These are phyloP conservation scores for Gryllus bimaculatus DNA, from an alignment of 1,140 invertebrate species.

Conservation along the genomic window DNA sequence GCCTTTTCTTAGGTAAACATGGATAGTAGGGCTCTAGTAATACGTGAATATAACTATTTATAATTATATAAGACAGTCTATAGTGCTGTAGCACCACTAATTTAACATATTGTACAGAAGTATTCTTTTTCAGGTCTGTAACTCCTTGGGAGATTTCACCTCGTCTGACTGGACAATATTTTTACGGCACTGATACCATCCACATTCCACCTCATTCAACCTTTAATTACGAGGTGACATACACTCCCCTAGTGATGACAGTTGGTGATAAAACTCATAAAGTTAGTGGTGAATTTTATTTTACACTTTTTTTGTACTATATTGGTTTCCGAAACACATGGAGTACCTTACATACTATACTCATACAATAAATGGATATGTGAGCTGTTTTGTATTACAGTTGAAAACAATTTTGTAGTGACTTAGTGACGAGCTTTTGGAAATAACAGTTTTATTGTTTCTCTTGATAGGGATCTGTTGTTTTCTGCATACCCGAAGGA, in stretches of 20 bases:
- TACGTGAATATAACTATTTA: background rate
- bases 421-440: background rate
- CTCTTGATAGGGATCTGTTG: conserved; percentile 15
- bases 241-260: conserved; percentile 29
- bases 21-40: background rate
- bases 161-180: conserved; percentile 32
- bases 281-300: background rate
- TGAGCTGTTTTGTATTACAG: background rate
- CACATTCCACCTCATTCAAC: conserved; percentile 25
- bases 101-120: background rate
- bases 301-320: background rate
- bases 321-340: background rate
- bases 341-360: background rate
- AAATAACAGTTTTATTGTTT: background rate
- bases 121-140: conserved; percentile 22
- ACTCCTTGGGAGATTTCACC: conserved; percentile 31
- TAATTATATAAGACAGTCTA: background rate
- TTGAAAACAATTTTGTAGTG: background rate
- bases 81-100: background rate
- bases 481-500: conserved; percentile 16
- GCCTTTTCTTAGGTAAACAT: no score
- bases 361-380: background rate
- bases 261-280: background rate
- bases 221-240: conserved; percentile 25
- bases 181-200: conserved; percentile 25